phyloP scores from a whole-genome alignment of 1,140 invertebrate species.

The Drosophila willistoni region DNA sequence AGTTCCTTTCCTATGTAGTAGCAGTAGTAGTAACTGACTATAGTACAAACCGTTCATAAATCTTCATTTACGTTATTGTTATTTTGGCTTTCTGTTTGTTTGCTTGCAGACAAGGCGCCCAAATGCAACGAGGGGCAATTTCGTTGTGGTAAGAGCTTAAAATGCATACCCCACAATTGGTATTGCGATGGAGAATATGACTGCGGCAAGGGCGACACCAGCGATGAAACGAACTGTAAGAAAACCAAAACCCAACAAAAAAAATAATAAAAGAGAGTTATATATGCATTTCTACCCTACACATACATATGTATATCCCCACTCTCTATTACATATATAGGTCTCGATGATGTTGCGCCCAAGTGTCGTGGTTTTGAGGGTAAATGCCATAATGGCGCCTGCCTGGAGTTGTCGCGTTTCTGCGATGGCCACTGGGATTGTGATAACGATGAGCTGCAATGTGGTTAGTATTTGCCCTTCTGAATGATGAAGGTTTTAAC shows the following conservation, averaged over 20 bases:
- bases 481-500: neutral
- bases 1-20: too few species aligned
- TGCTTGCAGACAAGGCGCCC: conserved; percentile 69
- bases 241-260: conserved; percentile 14
- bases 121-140: conserved; percentile 86
- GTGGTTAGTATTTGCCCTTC: conserved; percentile 75
- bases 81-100: conserved; percentile 47
- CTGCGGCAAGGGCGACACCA: conserved; percentile 70
- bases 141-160: conserved; percentile 84
- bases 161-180: conserved; percentile 90
- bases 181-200: conserved; percentile 86
- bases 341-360: conserved; percentile 58
- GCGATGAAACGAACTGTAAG: conserved; percentile 76
- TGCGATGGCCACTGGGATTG: conserved; percentile 92
- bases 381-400: conserved; percentile 87
- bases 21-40: conserved; percentile 23
- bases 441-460: conserved; percentile 85
- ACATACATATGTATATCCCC: too few species aligned
- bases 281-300: neutral
- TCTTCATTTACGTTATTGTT: conserved; percentile 79
- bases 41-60: conserved; percentile 70
- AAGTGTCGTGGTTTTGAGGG: conserved; percentile 87
- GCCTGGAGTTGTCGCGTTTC: conserved; percentile 90
- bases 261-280: conserved; percentile 18
- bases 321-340: conserved; percentile 33